Conservation (phyloP, 1,140 invertebrate genomes). For the Bombus vancouverensis region DNA sequence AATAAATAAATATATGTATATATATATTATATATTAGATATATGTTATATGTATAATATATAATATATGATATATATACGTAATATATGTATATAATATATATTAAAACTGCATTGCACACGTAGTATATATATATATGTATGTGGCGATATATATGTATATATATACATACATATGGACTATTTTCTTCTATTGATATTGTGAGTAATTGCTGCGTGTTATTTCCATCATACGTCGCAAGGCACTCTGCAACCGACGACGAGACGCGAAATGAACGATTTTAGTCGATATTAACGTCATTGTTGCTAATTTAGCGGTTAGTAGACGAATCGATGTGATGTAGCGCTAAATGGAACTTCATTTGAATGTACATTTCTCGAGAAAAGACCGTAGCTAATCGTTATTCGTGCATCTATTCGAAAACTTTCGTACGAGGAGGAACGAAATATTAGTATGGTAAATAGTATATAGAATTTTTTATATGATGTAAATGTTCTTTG, state of each 20-base stretch:
- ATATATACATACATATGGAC: conserved; percentile 73
- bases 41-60: conserved; percentile 52
- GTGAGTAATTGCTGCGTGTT: conserved; percentile 74
- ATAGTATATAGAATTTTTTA: not conserved
- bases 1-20: conserved; percentile 68
- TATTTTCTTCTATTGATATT: conserved; percentile 80
- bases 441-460: not conserved
- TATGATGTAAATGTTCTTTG: not conserved
- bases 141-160: conserved; percentile 64
- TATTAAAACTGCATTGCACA: conserved; percentile 35
- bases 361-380: not conserved
- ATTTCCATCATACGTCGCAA: conserved; percentile 67
- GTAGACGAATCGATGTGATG: conserved; percentile 13
- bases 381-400: not conserved
- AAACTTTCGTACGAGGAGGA: not conserved
- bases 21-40: conserved; percentile 38
- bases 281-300: not conserved
- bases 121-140: conserved; percentile 62
- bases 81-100: conserved; percentile 71
- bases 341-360: conserved; percentile 6
- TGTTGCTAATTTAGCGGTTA: conserved; percentile 5
- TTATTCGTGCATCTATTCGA: not conserved
- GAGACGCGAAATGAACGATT: conserved; percentile 39
- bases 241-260: conserved; percentile 47
- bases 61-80: conserved; percentile 69